Conservation (phyloP, 2,113 vertebrate species). For the Thunnus maccoyii region DNA sequence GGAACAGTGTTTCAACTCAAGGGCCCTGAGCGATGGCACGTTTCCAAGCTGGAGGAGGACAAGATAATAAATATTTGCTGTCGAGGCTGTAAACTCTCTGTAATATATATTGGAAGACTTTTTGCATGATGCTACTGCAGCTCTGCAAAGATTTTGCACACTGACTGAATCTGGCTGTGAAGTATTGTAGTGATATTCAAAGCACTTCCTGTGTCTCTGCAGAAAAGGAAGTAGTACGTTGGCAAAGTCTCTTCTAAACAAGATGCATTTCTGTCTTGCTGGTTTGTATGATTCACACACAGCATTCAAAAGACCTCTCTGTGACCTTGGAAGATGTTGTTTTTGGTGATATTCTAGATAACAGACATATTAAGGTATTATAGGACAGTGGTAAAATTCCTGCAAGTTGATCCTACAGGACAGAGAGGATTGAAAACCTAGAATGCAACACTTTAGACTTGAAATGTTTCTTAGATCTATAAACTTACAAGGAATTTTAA, state of each 20-base stretch:
- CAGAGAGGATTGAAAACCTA: too few relatives aligned
- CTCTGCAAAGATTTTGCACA: neutral
- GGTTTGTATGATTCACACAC: neutral
- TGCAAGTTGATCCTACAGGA: too few relatives aligned
- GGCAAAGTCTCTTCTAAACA: neutral
- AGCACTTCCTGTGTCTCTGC: neutral
- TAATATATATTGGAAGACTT: neutral
- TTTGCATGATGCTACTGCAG: neutral
- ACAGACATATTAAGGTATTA: too few relatives aligned
- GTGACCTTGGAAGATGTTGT: too few relatives aligned
- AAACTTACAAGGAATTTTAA: too few relatives aligned
- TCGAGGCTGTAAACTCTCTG: slow-evolving; percentile 10
- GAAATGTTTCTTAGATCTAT: too few relatives aligned
- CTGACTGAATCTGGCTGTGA: neutral
- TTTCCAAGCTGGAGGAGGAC: slow-evolving; percentile 38
- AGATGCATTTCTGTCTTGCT: neutral
- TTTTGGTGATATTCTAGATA: too few relatives aligned
- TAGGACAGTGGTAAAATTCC: neutral
- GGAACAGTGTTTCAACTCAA: slow-evolving; percentile 18
- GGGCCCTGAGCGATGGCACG: neutral
- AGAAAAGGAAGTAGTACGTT: neutral
- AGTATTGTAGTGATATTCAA: neutral
- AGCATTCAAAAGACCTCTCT: neutral
- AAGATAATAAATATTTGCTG: slow-evolving; percentile 39
- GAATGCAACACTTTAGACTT: too few relatives aligned